phyloP scores from a whole-genome alignment of 2,113 vertebrate genomes.

The Tenebrosternarchus preto region DNA sequence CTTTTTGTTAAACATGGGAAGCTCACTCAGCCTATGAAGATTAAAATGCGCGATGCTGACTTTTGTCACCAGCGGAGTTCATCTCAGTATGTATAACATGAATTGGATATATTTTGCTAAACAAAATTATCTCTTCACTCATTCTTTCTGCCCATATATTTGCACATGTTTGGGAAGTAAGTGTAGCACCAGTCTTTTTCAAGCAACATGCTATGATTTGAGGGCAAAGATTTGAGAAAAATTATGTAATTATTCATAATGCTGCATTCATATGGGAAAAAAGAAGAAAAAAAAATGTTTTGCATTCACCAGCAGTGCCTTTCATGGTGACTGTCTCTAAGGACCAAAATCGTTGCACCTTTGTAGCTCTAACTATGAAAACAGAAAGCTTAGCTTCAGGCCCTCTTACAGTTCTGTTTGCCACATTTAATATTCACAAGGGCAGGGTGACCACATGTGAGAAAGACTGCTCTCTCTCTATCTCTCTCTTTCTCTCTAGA shows the following conservation, averaged over 20 bases:
- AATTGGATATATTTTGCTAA: not conserved
- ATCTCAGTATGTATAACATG: not conserved
- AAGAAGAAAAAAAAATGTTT: not conserved
- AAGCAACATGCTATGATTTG: not conserved
- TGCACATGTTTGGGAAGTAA: no score
- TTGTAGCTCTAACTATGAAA: not conserved
- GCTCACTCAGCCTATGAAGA: not conserved
- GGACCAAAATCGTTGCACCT: not conserved
- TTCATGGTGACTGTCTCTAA: not conserved
- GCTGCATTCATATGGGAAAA: not conserved
- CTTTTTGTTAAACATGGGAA: not conserved
- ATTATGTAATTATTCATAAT: not conserved
- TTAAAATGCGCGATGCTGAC: not conserved
- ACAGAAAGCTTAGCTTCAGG: not conserved
- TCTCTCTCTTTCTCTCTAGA: not conserved
- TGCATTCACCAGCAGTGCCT: not conserved
- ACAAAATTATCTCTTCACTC: not conserved
- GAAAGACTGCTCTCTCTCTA: not conserved
- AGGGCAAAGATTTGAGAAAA: not conserved
- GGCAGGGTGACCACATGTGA: conserved; percentile 1
- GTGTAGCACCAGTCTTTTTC: not conserved
- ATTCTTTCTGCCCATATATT: not conserved
- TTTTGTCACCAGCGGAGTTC: not conserved
- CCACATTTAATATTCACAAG: conserved; percentile 8
- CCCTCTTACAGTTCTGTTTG: not conserved